Evolutionary conservation across 2,888 invertebrate species (phyloP), one percentile per base, ranked within the genome.

Genomic region (Pollenia labialis): DNA sequence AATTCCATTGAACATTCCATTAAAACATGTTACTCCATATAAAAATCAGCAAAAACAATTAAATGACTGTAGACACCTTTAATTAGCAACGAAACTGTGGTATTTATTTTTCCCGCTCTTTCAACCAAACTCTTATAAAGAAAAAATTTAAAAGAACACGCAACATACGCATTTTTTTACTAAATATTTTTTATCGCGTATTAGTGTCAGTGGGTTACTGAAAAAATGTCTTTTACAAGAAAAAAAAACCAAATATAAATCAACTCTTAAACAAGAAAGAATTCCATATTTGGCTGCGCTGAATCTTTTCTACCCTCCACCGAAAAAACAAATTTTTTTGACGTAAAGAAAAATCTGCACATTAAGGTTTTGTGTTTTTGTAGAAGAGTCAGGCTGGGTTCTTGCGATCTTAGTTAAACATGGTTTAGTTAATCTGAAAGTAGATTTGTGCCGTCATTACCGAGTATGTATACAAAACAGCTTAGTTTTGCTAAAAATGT

Each of bases 131-230:
- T 68, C 11, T 7, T 23, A 7, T 62, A 46, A 12, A 40, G 11
- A 11, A 9, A 58, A 58, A n/a, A 56, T 9, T 11, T 11, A 62
- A 14, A 23, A 62, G 16, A 32, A 50, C 81, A 85, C 81, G 85
- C 81, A 80, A 76, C 52, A 42, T 52, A 81, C 81, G 66, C 81
- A 75, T 64, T 58, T 54, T 75, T 71, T 32, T 50, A 42, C 14
- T 60, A n/a, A 16, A 48, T 8, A 14, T 58, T 40, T 58, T 58
- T 7, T 8, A 32, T 14, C 40, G 18, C 2, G 40, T 48, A 48
- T 75, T 58, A 42, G n/a, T 77, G 77, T 72, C 66, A 77, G 40
- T 50, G 71, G 23, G 64, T 62, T 60, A 64, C n/a, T 48, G 32
- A n/a, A 40, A 32, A 54, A 1, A 14, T 12, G 9, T 54, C n/a